These are phyloP conservation scores for Pharmacophagus antenor DNA, from an alignment of 2,888 invertebrate species.

Conservation along the genomic window DNA sequence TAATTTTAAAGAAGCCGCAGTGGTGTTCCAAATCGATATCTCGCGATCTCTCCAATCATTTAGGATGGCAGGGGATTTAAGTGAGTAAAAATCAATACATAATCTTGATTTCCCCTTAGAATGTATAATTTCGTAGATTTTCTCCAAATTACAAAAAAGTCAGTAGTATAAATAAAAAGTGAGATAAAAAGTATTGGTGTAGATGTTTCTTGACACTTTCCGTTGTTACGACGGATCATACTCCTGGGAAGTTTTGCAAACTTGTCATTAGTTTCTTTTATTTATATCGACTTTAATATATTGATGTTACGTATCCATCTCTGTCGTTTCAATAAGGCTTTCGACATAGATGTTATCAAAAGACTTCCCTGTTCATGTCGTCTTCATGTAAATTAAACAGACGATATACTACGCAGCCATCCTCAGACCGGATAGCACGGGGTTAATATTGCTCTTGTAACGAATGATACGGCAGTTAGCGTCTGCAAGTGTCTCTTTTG, in stretches of 20 bases:
- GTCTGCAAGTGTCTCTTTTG: constrained; percentile 15
- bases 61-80: too few relatives aligned
- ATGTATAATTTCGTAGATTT: too few relatives aligned
- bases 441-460: constrained; percentile 22
- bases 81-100: too few relatives aligned
- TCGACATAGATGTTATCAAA: constrained; percentile 27
- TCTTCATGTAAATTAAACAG: constrained; percentile 29
- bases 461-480: constrained; percentile 12
- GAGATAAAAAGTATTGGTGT: background rate
- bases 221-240: background rate
- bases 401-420: constrained; percentile 29
- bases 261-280: constrained; percentile 7
- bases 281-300: constrained; percentile 6
- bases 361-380: constrained; percentile 25
- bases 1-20: too few relatives aligned
- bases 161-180: too few relatives aligned
- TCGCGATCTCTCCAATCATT: too few relatives aligned
- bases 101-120: too few relatives aligned
- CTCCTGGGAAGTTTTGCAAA: constrained; percentile 12
- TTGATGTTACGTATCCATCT: constrained; percentile 16
- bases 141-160: too few relatives aligned
- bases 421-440: constrained; percentile 22
- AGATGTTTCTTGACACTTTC: constrained; percentile 4
- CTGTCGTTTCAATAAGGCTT: constrained; percentile 16
- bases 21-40: too few relatives aligned